Evolutionary conservation across 1,140 invertebrate species (phyloP).

Genomic region (Littorina saxatilis): DNA sequence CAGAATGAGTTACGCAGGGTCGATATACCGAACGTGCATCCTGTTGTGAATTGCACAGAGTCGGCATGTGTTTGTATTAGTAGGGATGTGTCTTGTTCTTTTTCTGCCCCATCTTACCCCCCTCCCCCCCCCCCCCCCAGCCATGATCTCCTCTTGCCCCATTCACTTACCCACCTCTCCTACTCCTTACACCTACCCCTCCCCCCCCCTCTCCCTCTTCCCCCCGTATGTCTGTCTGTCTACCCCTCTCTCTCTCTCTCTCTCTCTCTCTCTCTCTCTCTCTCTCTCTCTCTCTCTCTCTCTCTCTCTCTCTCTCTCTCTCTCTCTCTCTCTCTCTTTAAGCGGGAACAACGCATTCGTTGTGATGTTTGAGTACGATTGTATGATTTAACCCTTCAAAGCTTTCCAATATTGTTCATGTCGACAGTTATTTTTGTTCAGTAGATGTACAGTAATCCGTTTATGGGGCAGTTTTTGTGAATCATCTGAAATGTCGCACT

Average conservation of each 20-base stretch:
- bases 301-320: background rate
- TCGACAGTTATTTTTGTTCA: background rate
- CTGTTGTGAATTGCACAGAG: background rate
- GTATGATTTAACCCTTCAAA: background rate
- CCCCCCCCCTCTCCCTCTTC: background rate
- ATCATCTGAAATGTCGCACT: too few species aligned
- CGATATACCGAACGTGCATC: background rate
- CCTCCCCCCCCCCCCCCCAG: background rate
- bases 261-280: background rate
- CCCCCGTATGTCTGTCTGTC: too few species aligned
- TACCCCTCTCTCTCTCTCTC: too few species aligned
- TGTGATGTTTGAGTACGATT: too few species aligned
- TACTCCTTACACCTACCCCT: background rate
- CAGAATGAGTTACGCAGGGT: background rate
- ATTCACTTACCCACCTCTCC: background rate
- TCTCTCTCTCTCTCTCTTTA: slow-evolving; percentile 2
- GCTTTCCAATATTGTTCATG: background rate
- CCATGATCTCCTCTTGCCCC: background rate
- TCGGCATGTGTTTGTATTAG: background rate
- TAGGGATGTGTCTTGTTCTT: background rate
- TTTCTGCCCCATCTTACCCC: background rate
- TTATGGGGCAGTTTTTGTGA: too few species aligned
- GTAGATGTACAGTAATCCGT: too few species aligned
- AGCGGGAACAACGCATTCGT: too few species aligned
- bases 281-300: background rate